Base-by-base conservation (phyloP, 2,888 invertebrate species). In the Rambutsinella grinnellia region DNA sequence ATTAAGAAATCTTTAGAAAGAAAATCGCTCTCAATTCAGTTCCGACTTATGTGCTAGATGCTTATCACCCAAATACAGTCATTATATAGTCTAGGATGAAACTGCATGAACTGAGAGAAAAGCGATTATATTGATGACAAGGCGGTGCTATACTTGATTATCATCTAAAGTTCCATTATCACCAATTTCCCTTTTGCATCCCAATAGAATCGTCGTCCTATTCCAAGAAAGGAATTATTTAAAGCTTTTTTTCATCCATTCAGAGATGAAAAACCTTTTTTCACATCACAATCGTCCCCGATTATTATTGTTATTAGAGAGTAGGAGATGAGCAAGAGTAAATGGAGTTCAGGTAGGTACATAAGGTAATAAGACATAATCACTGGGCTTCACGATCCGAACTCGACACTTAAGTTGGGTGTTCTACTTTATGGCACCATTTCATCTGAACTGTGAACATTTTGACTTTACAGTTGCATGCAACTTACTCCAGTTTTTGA, bases 41-140 rank as follows among this genome's bases (percentile, higher is more conserved):
- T n/a, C n/a, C n/a, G n/a, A n/a, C n/a, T n/a, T n/a, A n/a, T n/a
- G 51, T 49, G 24, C 47, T 28, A 67, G 71, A 78, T 72, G 57
- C 36, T 69, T 78, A 74, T 74, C 78, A 24, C 36, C n/a, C n/a
- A 69, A 69, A 69, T 74, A 61, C 49, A 78, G 78, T 62, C 74
- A 74, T 74, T 78, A 78, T 53, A 36, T 61, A 36, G 36, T 36
- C 36, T 36, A 57, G 62, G 60, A 67, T 56, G 49, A 36, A 60
- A 28, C 15, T 66, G 51, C 60, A 77, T 72, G 61, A 44, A 23
- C 44, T 54, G 56, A 63, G 26, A 56, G 58, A 68, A 57, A 61
- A 62, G 56, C 66, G 62, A 78, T 72, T 72, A 78, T 19, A 27
- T 51, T 78, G 78, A 78, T 78, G 78, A 78, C 74, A 78, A 78